These are phyloP conservation scores for Nesometra sesokonis DNA, from an alignment of 35 echinoderm and acorn worm species.

Conservation along the genomic window DNA sequence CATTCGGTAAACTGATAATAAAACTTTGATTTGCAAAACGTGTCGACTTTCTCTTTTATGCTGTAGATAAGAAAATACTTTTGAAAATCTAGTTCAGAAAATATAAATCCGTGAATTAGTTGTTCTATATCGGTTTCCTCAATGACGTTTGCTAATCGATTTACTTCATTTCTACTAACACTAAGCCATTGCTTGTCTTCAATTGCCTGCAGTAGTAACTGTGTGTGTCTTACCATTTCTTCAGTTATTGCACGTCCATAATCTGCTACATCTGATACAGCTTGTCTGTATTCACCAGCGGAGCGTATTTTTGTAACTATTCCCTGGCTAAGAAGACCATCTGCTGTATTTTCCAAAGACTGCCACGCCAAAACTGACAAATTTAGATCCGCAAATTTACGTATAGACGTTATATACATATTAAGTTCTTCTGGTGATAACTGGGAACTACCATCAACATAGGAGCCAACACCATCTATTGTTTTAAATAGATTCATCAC, in stretches of 20 bases:
- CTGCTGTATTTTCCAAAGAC: background rate
- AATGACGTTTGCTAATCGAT: background rate
- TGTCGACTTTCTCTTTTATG: background rate
- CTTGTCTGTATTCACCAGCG: background rate
- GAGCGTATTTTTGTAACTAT: background rate
- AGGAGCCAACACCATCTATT: background rate
- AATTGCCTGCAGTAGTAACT: background rate
- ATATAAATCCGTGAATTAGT: background rate
- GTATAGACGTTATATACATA: background rate
- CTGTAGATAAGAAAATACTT: background rate
- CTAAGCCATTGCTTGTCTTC: background rate
- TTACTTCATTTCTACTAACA: background rate
- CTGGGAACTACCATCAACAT: background rate
- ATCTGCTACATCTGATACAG: background rate
- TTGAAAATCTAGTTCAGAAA: background rate
- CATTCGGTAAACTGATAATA: background rate
- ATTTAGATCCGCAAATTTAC: background rate
- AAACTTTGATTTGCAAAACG: background rate
- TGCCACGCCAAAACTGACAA: background rate
- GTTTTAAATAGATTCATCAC: background rate
- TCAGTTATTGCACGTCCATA: background rate
- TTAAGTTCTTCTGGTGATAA: background rate
- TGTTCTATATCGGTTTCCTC: background rate
- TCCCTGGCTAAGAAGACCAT: background rate
- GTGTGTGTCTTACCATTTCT: background rate